Evolutionary conservation across 2,797 vertebrate species (phyloP), one percentile per base, ranked within the genome.

Genomic region (Hapalemur alaotrensis): DNA sequence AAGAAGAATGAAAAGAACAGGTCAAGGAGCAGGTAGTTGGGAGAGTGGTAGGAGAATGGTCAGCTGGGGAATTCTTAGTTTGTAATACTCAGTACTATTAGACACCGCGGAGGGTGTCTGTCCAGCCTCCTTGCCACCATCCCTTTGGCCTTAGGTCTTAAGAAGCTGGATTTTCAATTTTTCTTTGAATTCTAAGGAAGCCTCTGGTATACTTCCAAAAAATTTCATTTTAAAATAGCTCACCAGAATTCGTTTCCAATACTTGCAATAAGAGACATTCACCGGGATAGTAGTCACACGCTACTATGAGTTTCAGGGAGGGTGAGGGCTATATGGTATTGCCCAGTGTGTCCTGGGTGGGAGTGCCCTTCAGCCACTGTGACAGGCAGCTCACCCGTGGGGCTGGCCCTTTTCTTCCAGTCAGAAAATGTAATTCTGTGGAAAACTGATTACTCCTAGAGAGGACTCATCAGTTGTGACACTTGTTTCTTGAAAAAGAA

Each of bases 401-500:
- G 35, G 1, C 57, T 76, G 43, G 48, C 32, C 46, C 30, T 81
- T 89, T 38, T 7, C 52, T 79, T 84, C 12, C 28, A 82, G 13
- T 25, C 80, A 46, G 28, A 95, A 61, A 95, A 82, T 82, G 82
- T 79, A 20, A 5, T 10, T 89, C 63, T 28, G 28, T 43, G 30
- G 48, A 72, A 92, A 67, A 57, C 10, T 6, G 23, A n/a, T 89
- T 38, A 78, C 28, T 93, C 67, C 52, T 41, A 72, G 32, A 92
- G 75, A 97, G 54, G 43, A 73, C 38, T 63, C 20, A 7, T 84
- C 57, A 13, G 18, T 57, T 48, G 20, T 78, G 43, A 89, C 87
- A 87, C 86, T 54, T 84, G 95, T 80, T 78, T 96, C 65, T 78
- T 63, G 72, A 94, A 75, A 69, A 95, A 52, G 50, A 88, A 43